Evolutionary conservation across 92 coral and sea anemone species (phyloP), one percentile per base, ranked within the genome.

Genomic region (Paramuricea clavata): DNA sequence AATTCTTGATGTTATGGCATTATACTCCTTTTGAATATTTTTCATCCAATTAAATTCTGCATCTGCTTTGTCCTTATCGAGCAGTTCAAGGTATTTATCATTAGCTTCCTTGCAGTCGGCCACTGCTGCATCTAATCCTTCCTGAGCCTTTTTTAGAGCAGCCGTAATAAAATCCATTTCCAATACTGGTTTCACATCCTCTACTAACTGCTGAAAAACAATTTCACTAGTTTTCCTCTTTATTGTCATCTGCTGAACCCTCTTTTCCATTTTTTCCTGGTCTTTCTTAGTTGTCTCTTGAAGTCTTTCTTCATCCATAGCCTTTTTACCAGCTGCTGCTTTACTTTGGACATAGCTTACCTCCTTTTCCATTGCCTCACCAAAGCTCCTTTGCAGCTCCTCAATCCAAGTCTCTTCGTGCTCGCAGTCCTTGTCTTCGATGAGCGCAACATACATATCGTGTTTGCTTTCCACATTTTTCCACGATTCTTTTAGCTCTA

Each of bases 1-100:
- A 1, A 69, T 69, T 19, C 21, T 69, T 13, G 42, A 69, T 13
- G 75, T 68, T 36, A 81, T 82, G 59, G 82, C 70, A 34, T 82
- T 71, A 59, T 85, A 89, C 16, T 73, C 68, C 19, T 54, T 85
- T 79, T 92, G 92, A 69, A 92, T 81, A 10, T 54, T 76, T 50
- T 69, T 64, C 23, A 82, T 86, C 90, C 92, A 89, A 12, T 82
- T 44, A 72, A 85, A 72, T 50, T 89, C 95, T 49, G 83, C 50
- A 34, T 69, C 49, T 15, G 49, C 91, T 25, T 69, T 61, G 49
- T 86, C 87, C 17, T 69, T 43, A 27, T 77, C 34, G 21, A 90
- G 36, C 47, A 82, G 72, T 64, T 70, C 49, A 17, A 90, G 71
- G 31, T 34, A 62, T 74, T 68, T 67, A 33, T 25, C 57, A 62